Evolutionary conservation across 2,888 invertebrate genomes (phyloP), one percentile per base, ranked within the genome.

Genomic region (Nowickia ferox): DNA sequence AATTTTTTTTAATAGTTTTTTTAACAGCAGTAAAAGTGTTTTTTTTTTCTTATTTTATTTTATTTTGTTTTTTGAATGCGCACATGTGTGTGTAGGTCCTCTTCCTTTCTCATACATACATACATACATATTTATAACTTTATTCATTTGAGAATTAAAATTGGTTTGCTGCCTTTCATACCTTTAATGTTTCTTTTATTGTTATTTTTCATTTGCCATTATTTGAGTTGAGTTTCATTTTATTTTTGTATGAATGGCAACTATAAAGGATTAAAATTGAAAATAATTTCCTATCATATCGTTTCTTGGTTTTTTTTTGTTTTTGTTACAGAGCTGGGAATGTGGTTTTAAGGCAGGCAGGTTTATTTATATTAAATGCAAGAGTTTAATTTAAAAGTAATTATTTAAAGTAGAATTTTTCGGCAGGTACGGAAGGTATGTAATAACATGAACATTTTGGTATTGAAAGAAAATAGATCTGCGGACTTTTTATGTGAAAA

Each of bases 221-320:
- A 66, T 57, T 53, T 59, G 48, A 57, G 38, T 57, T 72, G 13
- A 51, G 9, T 81, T 42, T 30, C 71, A 48, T 61, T 40, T 71
- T 61, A 42, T 66, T 51, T 72, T 42, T 65, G 40, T 77, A 51
- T 59, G 17, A 53, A 40, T 78, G 59, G 59, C n/a, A 65, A 59
- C 59, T 65, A 59, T 57, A 76, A 77, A 78, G 83, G 72, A 84
- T 84, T 84, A 84, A 74, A 72, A 65, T 83, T 65, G 40, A 72
- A 78, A 77, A 66, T 72, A 66, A 66, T 57, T 78, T 72, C 38
- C 65, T 61, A 30, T 76, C 38, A 19, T 72, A 53, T 38, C 13
- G 10, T 17, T 10, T n/a, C 30, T 30, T 2, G 5, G 6, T 30
- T 30, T 6, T 30, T 30, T 30, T 4, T 6, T 30, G 5, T 30